Base-by-base conservation (phyloP, 2,797 vertebrate genomes). In the Phalloptychus januarius region DNA sequence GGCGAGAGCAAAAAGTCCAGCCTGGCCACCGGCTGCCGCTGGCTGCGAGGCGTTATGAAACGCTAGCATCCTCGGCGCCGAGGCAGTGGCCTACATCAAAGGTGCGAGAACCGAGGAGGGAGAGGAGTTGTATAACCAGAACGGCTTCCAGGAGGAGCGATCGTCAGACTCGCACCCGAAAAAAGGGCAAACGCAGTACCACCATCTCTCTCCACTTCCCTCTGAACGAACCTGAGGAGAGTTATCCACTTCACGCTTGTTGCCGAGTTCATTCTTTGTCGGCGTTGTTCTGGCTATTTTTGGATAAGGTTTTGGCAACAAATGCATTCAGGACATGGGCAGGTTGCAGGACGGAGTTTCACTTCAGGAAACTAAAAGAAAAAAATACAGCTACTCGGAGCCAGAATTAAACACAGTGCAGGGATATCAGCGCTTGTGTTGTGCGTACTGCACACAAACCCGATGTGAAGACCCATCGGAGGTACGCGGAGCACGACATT, bases 381-480 rank as follows among this genome's bases (percentile, higher is more conserved):
- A 18, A 58, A n/a, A 28, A 28, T 56, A 28, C 54, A 2, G 8
- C 11, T 25, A 11, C 3, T 5, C 12, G 10, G 13, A 42, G 38
- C 65, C 25, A 13, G 44, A 77, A 72, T 45, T 67, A 50, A 69
- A 50, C 36, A 15, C 7, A 54, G 36, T 70, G 75, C 48, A 36
- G 54, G 45, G 69, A 65, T 12, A 2, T n/a, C 25, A 78, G 45
- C 8, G 13, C 38, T 31, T 52, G 44, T n/a, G 5, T 46, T 23
- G 40, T 56, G 5, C 16, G 15, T 18, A 8, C 8, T 65, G 11
- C 15, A 20, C 69, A 48, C 12, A 18, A 38, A 76, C 78, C 52
- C 23, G 38, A 38, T 23, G 23, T 40, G 40, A 15, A 23, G 45
- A 36, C 23, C 13, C 20, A 69, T 67, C 23, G 2, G 31, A 81